These are phyloP conservation scores for Gymnarchus niloticus DNA, from an alignment of 2,113 vertebrate species.

Conservation along the genomic window DNA sequence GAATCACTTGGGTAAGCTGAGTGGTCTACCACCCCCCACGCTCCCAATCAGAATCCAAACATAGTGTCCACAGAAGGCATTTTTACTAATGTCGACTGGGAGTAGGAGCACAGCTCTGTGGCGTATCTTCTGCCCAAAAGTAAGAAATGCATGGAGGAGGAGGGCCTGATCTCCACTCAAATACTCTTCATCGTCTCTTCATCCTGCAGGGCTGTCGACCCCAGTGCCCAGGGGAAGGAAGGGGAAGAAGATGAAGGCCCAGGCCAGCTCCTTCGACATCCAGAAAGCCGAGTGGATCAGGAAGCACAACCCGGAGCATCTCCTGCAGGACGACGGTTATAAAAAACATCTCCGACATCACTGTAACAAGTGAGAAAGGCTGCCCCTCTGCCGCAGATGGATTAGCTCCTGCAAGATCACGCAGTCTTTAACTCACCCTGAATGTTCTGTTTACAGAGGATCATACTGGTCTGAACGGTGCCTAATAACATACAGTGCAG, in stretches of 20 bases:
- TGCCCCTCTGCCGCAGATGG: not conserved
- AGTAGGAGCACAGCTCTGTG: not conserved
- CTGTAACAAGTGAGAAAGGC: constrained; percentile 88
- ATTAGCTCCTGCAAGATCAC: constrained; percentile 16
- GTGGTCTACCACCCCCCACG: not conserved
- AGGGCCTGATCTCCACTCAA: not conserved
- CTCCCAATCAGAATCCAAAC: not conserved
- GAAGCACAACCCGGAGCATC: constrained; percentile 95
- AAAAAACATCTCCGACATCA: constrained; percentile 98
- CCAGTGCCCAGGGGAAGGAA: constrained; percentile 93
- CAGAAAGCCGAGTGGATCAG: constrained; percentile 97
- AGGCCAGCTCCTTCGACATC: constrained; percentile 92
- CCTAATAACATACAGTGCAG: no score
- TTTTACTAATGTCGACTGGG: not conserved
- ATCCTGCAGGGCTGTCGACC: constrained; percentile 78
- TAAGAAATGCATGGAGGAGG: not conserved
- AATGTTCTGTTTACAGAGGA: constrained; percentile 38
- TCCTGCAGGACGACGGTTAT: constrained; percentile 95
- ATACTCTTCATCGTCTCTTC: not conserved
- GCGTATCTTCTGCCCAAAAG: not conserved
- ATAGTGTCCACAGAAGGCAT: not conserved
- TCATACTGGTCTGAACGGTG: not conserved
- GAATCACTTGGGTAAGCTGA: constrained; percentile 80
- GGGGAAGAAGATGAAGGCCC: constrained; percentile 96
- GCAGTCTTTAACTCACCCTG: constrained; percentile 35